Percentiles rank a stretch among this genome's conserved stretches.
phyloP scores from a whole-genome alignment of 2,113 vertebrate genomes.

The Turdus rufiventris region DNA sequence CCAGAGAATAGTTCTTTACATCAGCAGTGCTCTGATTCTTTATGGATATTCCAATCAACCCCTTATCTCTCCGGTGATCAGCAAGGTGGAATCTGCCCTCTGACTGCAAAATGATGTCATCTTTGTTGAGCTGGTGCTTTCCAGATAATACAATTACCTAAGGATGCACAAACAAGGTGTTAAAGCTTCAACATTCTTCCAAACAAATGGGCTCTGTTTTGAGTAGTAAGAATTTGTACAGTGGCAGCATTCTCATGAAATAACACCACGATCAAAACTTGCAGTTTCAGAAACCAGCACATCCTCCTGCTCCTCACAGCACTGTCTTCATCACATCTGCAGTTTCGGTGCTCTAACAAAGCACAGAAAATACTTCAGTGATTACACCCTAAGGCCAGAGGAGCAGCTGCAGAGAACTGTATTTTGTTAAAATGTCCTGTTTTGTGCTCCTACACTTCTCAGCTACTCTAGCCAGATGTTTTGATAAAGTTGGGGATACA shows the following conservation, averaged over 20 bases:
- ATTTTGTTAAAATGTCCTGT: not conserved
- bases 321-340: not conserved
- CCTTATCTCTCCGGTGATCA: slow-evolving; percentile 1
- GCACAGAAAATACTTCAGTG: not conserved
- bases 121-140: slow-evolving; percentile 75
- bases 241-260: not conserved
- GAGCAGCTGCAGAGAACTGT: not conserved
- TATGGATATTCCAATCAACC: slow-evolving; percentile 66
- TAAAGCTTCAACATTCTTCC: not conserved
- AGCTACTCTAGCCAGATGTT: not conserved
- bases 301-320: not conserved
- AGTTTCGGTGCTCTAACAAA: not conserved
- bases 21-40: slow-evolving; percentile 70
- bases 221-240: not conserved
- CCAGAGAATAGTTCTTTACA: slow-evolving; percentile 75
- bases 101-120: slow-evolving; percentile 73
- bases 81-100: slow-evolving; percentile 69
- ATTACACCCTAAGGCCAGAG: not conserved
- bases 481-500: not conserved
- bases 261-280: not conserved
- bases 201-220: not conserved
- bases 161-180: not conserved
- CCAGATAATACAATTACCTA: slow-evolving; percentile 79
- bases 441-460: not conserved
- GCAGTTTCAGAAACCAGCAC: not conserved